A percentile compares a stretch with the other conserved stretches of the same genome.
Conservation (phyloP, 2,888 invertebrate species). For the Meiosimyza platycephala region DNA sequence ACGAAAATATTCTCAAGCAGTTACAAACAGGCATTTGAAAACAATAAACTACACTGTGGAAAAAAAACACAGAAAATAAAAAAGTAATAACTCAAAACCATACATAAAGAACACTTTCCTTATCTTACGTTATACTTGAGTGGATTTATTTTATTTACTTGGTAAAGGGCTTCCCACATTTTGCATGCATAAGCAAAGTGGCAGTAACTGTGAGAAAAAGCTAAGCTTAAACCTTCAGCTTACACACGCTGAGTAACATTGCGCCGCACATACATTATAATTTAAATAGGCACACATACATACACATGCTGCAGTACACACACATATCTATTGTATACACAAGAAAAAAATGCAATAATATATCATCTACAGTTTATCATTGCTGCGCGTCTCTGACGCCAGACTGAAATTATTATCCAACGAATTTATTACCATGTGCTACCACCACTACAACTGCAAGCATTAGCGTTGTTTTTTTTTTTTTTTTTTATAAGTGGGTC, state of each 20-base stretch:
- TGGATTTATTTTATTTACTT: constrained; percentile 26
- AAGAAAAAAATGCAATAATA: constrained; percentile 56
- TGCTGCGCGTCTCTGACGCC: constrained; percentile 55
- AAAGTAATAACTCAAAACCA: not conserved
- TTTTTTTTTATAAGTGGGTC: not conserved
- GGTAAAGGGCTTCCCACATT: not conserved
- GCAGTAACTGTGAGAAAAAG: not conserved
- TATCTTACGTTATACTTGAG: constrained; percentile 22
- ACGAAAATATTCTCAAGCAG: not conserved
- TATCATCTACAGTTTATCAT: constrained; percentile 63
- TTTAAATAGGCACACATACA: not conserved
- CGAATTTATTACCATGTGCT: constrained; percentile 57
- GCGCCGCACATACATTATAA: not conserved
- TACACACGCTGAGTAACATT: not conserved
- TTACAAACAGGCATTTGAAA: not conserved
- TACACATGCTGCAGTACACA: constrained; percentile 15
- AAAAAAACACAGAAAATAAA: not conserved
- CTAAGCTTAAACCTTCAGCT: not conserved
- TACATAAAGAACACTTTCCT: not conserved
- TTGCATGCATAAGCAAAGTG: constrained; percentile 7
- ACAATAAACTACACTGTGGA: not conserved
- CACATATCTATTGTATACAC: constrained; percentile 47
- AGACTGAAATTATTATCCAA: constrained; percentile 62
- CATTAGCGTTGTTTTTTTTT: constrained; percentile 48
- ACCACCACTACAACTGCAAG: constrained; percentile 32